Percentiles rank a stretch among this genome's conserved stretches.
Conservation (phyloP, 1,140 invertebrate genomes). For the Dendrolimus punctatus region DNA sequence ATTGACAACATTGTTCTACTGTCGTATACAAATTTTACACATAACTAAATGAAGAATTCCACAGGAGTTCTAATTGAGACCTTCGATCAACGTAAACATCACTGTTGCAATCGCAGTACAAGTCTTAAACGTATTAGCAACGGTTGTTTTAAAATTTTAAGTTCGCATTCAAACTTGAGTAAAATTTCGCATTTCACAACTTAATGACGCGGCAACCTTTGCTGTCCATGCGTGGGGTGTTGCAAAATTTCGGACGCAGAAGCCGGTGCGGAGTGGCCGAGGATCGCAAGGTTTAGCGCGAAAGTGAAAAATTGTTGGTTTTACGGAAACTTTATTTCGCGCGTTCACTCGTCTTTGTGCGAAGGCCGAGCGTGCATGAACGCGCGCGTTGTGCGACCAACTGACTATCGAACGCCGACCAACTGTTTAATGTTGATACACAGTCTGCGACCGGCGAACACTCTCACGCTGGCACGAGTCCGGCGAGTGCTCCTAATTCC, state of each 20-base stretch:
- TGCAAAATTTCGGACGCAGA: conserved; percentile 44
- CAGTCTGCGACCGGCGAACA: conserved; percentile 2
- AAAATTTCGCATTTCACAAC: conserved; percentile 30
- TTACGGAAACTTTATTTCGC: conserved; percentile 14
- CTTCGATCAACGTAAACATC: conserved; percentile 6
- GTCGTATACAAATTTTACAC: conserved; percentile 15
- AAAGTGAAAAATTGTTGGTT: conserved; percentile 21
- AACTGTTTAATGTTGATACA: too few species aligned
- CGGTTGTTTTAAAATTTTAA: conserved; percentile 17
- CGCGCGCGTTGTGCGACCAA: conserved; percentile 29
- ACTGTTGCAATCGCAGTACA: conserved; percentile 17
- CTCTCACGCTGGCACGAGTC: conserved; percentile 12
- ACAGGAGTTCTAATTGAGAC: conserved; percentile 9
- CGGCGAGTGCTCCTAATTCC: conserved; percentile 18
- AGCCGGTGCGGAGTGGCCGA: conserved; percentile 29
- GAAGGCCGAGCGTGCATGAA: conserved; percentile 21
- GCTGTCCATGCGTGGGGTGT: conserved; percentile 23
- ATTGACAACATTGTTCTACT: conserved; percentile 53
- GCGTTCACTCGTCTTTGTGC: conserved; percentile 5
- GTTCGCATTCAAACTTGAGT: conserved; percentile 8
- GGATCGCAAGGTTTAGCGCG: conserved; percentile 28
- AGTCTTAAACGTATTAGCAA: conserved; percentile 4
- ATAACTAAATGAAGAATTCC: conserved; percentile 19
- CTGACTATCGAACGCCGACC: not conserved
- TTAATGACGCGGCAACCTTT: conserved; percentile 28